Evolutionary conservation across 2,888 invertebrate genomes (phyloP).

Genomic region (Leptinotarsa tumamoca): DNA sequence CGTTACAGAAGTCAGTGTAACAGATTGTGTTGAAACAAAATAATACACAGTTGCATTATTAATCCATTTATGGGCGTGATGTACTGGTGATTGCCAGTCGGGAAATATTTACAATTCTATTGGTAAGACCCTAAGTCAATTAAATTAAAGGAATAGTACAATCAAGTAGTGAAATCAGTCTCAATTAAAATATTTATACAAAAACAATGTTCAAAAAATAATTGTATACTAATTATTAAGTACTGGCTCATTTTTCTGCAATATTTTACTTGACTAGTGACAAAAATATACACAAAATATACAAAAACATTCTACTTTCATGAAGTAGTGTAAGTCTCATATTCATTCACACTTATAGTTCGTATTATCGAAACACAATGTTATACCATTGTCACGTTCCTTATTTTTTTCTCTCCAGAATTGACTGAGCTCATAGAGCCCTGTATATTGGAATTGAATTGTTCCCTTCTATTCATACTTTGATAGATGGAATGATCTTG

Average conservation of each 20-base stretch:
- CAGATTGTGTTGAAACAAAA: too few species aligned
- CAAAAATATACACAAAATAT: constrained; percentile 37
- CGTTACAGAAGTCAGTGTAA: too few species aligned
- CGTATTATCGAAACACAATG: constrained; percentile 60
- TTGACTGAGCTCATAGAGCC: constrained; percentile 72
- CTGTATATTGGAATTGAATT: constrained; percentile 69
- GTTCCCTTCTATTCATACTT: constrained; percentile 65
- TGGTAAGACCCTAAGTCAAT: too few species aligned
- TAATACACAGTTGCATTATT: too few species aligned
- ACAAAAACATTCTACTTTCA: constrained; percentile 39
- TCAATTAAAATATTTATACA: constrained; percentile 27
- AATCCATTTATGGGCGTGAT: too few species aligned
- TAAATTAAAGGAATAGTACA: too few species aligned
- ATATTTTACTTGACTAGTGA: constrained; percentile 37
- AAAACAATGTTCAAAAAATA: constrained; percentile 26
- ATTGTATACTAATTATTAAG: constrained; percentile 26
- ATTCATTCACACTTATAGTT: constrained; percentile 54
- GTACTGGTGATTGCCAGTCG: too few species aligned
- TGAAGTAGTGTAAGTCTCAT: constrained; percentile 50
- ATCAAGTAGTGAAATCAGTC: constrained; percentile 36
- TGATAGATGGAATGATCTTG: constrained; percentile 63
- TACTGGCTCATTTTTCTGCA: constrained; percentile 34
- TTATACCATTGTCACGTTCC: constrained; percentile 75
- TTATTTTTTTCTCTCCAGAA: constrained; percentile 69
- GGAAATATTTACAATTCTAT: too few species aligned